Base-by-base conservation (phyloP, 1,140 invertebrate genomes). In the Brachionus manjavacas region DNA sequence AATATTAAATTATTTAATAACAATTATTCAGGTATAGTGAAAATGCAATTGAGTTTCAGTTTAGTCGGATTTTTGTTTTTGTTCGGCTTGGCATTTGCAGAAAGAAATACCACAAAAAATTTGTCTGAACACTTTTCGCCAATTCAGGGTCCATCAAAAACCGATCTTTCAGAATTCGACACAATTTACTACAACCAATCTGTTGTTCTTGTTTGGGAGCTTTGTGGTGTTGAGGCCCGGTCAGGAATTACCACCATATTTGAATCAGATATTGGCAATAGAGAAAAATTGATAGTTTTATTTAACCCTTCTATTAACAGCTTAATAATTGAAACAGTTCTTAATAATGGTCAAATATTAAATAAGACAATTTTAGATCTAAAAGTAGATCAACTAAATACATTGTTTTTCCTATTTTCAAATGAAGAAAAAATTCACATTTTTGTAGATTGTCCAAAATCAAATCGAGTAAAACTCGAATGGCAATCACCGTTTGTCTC, bases 381-480 rank as follows among this genome's bases (percentile, higher is more conserved):
- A 11, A 12, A 39, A 74, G 39, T 41, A 14, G 41, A 16, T 14
- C 31, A 39, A 16, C 11, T 39, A 39, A 43, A 74, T 2, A 39
- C 39, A 14, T 41, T 74, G 2, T 74, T 74, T 74, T 74, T 74
- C 20, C 35, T 74, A 2, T 74, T 74, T 74, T 16, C 35, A 41
- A 39, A 76, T 25, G 16, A 39, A 23, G 52, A 25, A 14, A 60
- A 60, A 39, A 43, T 81, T 60, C 16, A 81, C 9, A 81, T 81
- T 25, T 81, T 23, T 60, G 11, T 81, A 16, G 79, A 60, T 43
- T 81, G 79, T 60, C 79, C 79, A 43, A 41, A 23, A 43, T 60
- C 60, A 12, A 60, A 39, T 16, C 16, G 25, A 39, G 16, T 20
- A 14, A 60, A 46, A 81, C 11, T 81, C 1, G 11, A 12, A 20